Evolutionary conservation across 2,888 invertebrate genomes (phyloP), one percentile per base, ranked within the genome.

Genomic region (Protonemura montana): DNA sequence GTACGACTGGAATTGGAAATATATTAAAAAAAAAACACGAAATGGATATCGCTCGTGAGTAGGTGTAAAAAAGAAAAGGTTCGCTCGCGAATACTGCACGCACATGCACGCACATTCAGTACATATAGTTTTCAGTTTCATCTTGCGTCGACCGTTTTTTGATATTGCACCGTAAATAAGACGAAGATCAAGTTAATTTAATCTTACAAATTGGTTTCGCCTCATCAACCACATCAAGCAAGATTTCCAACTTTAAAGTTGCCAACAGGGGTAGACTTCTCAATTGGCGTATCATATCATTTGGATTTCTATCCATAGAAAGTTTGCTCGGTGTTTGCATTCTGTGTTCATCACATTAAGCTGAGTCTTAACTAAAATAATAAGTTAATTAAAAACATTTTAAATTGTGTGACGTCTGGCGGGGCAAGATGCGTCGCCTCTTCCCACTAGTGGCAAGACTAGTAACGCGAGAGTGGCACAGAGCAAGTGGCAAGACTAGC

Each of bases 361-460:
- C 21, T 59, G 16, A 59, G 59, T 16, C 59, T 59, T 59, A 78
- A 78, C 78, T 28, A 78, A n/a, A 78, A 78, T 78, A 27, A 78
- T 59, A 78, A 78, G 78, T 78, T 78, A 28, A 78, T 27, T 78
- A 27, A 78, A 78, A 78, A 76, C n/a, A 21, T 76, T 76, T 76
- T 26, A 21, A 76, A 78, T 25, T 78, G 10, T 78, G 13, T 26
- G 78, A 78, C 28, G 78, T 78, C 26, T 78, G n/a, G 78, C 78
- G 10, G 78, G 1, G 27, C 10, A 2, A 16, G 78, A 27, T 78
- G 59, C 59, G 78, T 78, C 26, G 7, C 0, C 2, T 0, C 35
- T 6, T 35, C 35, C 10, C n/a, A 26, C 26, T 27, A 78, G 10
- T 7, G 10, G 26, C 78, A 28, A 78, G 78, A 16, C 78, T 26